These are phyloP conservation scores for Heliconius hermathena DNA, from an alignment of 1,140 invertebrate species.

Conservation along the genomic window DNA sequence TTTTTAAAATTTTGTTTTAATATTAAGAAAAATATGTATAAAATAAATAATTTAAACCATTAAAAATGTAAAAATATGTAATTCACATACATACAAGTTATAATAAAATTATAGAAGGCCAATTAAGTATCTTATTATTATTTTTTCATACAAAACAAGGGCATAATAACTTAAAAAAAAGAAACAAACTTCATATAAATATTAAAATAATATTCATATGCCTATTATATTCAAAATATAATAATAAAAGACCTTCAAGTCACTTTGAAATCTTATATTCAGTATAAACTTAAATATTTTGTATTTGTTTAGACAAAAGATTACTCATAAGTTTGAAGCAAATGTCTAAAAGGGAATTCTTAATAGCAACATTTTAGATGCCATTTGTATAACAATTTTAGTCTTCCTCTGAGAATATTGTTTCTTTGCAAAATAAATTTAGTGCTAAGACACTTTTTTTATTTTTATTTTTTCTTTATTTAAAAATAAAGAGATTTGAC, in stretches of 20 bases:
- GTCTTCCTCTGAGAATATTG: neutral
- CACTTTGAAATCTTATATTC: neutral
- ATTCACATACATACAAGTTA: neutral
- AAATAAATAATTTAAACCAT: neutral
- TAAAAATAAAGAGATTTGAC: no score
- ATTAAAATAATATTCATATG: neutral
- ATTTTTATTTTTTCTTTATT: no score
- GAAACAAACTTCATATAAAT: neutral
- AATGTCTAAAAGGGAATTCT: neutral
- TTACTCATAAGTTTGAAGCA: neutral
- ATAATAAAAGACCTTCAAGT: neutral
- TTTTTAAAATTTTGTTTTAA: no score
- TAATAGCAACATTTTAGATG: neutral
- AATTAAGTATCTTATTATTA: neutral
- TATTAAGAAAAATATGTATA: neutral
- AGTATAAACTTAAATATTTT: neutral
- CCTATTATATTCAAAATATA: conserved; percentile 1
- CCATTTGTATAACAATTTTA: neutral
- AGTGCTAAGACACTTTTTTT: no score
- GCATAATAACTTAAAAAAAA: neutral
- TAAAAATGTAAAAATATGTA: neutral
- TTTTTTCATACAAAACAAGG: neutral
- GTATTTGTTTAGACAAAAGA: neutral
- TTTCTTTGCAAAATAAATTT: neutral
- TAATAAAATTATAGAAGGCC: neutral